These are phyloP conservation scores for Aphidius ervi DNA, from an alignment of 1,140 invertebrate genomes.

Conservation along the genomic window DNA sequence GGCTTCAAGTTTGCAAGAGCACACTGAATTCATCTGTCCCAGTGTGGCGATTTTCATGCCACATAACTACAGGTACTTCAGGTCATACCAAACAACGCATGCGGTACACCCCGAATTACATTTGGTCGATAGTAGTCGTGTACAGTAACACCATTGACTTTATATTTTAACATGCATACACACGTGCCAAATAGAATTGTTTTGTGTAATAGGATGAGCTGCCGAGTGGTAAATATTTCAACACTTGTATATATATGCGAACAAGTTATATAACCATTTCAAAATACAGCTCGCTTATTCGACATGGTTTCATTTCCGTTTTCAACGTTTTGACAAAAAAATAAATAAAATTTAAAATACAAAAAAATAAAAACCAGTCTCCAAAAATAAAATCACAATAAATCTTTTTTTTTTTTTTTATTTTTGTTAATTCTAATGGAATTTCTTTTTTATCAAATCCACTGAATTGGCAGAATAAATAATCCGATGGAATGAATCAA, in stretches of 20 bases:
- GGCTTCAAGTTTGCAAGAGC: not conserved
- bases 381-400: too few relatives aligned
- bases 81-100: conserved; percentile 23
- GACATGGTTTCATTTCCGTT: conserved; percentile 39
- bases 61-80: not conserved
- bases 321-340: not conserved
- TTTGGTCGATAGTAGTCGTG: conserved; percentile 27
- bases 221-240: conserved; percentile 7
- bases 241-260: conserved; percentile 4
- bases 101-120: conserved; percentile 26
- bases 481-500: too few relatives aligned
- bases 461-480: too few relatives aligned
- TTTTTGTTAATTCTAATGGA: too few relatives aligned
- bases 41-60: conserved; percentile 4
- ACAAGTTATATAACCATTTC: not conserved
- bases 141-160: conserved; percentile 26
- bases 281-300: conserved; percentile 19
- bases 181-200: conserved; percentile 4
- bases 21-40: not conserved
- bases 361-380: too few relatives aligned
- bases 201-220: conserved; percentile 3
- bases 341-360: too few relatives aligned
- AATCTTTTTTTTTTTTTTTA: too few relatives aligned
- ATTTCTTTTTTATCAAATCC: too few relatives aligned
- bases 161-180: conserved; percentile 14